Base-by-base conservation (phyloP, 2,888 invertebrate genomes). In the Dasypogon diadema region DNA sequence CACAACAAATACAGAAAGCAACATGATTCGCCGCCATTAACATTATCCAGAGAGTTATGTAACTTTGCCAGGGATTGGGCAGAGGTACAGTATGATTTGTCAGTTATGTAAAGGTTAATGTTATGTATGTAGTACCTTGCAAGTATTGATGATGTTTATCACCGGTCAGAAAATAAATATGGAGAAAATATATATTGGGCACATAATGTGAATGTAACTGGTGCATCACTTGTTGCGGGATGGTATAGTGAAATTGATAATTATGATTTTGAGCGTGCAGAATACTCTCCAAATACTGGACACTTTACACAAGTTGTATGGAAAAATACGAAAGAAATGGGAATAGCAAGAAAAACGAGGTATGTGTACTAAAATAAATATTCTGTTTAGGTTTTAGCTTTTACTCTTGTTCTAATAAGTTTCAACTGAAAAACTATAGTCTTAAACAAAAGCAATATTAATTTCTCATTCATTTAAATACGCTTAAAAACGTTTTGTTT, bases 241-340 rank as follows among this genome's bases (percentile, higher is more conserved):
- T 95, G 94, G 94, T 93, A 90, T 79, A 88, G 88, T 72, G 92
- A 93, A 85, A 91, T 92, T 24, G 88, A 89, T 79, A 88, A 89
- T 79, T 91, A 91, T 80, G 86, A 85, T 24, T 92, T 91, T 80
- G 90, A 89, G 10, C 87, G 83, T 78, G 92, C 91, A 79, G 91
- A 91, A 0, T 87, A 86, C 5, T 89, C 88, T 78, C 84, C 91
- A 60, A 89, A 89, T 77, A 89, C 92, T 81, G 93, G 93, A 24
- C 93, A 94, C 82, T 93, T 94, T 82, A 90, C 92, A 0, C 94
- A 94, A 86, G 90, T 94, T 5, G 88, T 93, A n/a, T 95, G 95
- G 95, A 91, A 91, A 80, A 90, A 89, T 56, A 91, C 91, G 75
- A 90, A 88, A 75, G 91, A 93, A 81, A 83, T 96, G 14, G 96